Evolutionary conservation across 2,797 vertebrate species (phyloP), one percentile per base, ranked within the genome.

Genomic region (Neostethus bicornis): DNA sequence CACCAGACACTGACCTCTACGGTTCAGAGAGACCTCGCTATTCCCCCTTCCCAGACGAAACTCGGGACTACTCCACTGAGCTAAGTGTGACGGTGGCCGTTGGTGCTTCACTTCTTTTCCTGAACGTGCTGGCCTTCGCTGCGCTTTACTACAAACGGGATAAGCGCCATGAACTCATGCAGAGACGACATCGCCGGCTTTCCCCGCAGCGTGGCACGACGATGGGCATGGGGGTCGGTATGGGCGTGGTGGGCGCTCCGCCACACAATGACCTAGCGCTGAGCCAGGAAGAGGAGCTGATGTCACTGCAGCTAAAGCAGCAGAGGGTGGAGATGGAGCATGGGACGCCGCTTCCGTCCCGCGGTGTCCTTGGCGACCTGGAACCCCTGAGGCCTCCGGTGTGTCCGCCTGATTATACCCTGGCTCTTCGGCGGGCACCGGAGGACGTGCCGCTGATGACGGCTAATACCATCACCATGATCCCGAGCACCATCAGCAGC

Each of bases 141-240:
- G 95, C 96, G 0, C 94, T 97, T 44, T 97, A 97, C 90, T 96
- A 97, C 85, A 96, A 96, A 81, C 91, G 94, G 57, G 95, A 97
- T 89, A 95, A 95, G 76, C 88, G 95, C 5, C 94, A 95, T 7
- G 95, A 96, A 92, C 89, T 96, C 54, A 89, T 94, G 55, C 93
- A 94, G 73, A 83, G 94, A 12, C 93, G 66, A 73, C 92, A 90
- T 75, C 93, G 23, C 31, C 89, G 92, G 16, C 90, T 92, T 39
- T 93, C 92, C 16, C 92, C 92, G 0, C 91, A 93, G 13, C 90
- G 94, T 4, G 93, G 90, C 0, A 89, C 91, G 0, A 87, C 85
- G 0, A 84, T 89, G 74, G 86, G 86, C 64, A 77, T 88, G 57
- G 87, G 89, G 0, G 79, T 89, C 0, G 88, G 89, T 32, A 75